Evolutionary conservation across 2,797 vertebrate genomes (phyloP), one percentile per base, ranked within the genome.

Genomic region (Amniataba percoides): DNA sequence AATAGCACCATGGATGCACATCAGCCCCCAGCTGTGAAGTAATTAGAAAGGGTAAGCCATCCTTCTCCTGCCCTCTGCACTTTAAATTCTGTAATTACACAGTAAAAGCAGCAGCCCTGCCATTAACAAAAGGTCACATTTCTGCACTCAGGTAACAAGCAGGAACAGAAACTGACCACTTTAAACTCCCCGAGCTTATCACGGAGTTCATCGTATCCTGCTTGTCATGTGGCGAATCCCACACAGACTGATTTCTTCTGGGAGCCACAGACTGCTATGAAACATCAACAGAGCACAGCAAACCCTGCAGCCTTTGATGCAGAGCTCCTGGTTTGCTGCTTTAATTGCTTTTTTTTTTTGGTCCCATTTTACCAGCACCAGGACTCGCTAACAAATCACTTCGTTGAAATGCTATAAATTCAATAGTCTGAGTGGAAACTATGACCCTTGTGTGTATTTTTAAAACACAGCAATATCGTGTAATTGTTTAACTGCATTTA

Each of bases 21-120:
- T 81, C 59, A 71, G 39, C 59, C 59, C 19, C 76, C 64, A 51
- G 57, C 77, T 66, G 80, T 72, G 77, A 63, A 58, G 68, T 63
- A 80, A 65, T 81, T 71, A 74, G 27, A 57, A 23, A 63, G 61
- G 15, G 16, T 19, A 64, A 60, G 31, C 25, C 63, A 51, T 23
- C 60, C 31, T 71, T 65, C 77, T 48, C 62, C 60, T 77, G 65
- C 74, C 58, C 53, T 66, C 57, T 51, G 59, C 70, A 48, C 75
- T 74, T 79, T 78, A 85, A 81, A 85, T 84, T 77, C 73, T 69
- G 63, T 89, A 87, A 92, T 93, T 81, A 89, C 68, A 73, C 81
- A 85, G 80, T 88, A 88, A 91, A 91, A 90, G 78, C 89, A 88
- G 82, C 78, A 87, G 83, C 80, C 36, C 55, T 76, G 85, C 82